Evolutionary conservation across 2,888 invertebrate species (phyloP).

Genomic region (Phragmatobia fuliginosa): DNA sequence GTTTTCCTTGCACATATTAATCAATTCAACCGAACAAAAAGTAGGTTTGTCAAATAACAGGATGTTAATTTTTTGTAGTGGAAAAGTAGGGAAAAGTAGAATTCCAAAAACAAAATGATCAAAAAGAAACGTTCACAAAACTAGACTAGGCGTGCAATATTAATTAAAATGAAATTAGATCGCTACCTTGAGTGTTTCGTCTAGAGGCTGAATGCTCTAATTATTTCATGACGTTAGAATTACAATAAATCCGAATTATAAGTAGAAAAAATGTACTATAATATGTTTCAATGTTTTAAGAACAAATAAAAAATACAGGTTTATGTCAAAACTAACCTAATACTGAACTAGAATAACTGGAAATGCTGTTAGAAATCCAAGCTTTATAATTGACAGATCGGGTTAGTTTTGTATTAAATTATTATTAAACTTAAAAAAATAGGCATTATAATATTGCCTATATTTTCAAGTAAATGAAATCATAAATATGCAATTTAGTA

Average conservation of each 20-base stretch:
- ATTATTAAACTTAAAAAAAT: neutral
- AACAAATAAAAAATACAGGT: neutral
- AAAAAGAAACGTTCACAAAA: neutral
- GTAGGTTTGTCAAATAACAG: neutral
- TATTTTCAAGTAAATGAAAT: no score
- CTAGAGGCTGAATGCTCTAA: slow-evolving; percentile 59
- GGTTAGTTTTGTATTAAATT: neutral
- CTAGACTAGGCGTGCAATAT: slow-evolving; percentile 17
- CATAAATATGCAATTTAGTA: no score
- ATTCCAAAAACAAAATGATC: neutral
- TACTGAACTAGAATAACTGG: neutral
- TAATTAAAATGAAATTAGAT: slow-evolving; percentile 35
- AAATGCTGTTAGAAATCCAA: neutral
- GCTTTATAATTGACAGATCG: neutral
- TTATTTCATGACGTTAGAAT: slow-evolving; percentile 42
- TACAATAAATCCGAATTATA: neutral
- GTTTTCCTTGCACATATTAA: neutral
- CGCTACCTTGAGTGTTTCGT: slow-evolving; percentile 58
- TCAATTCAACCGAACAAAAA: neutral
- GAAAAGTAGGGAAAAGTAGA: neutral
- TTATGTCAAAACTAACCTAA: neutral
- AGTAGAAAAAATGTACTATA: neutral
- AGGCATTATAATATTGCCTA: no score
- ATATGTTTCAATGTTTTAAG: neutral
- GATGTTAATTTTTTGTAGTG: neutral